These are phyloP conservation scores for Oryzias curvinotus DNA, from an alignment of 2,113 vertebrate species.

Conservation along the genomic window DNA sequence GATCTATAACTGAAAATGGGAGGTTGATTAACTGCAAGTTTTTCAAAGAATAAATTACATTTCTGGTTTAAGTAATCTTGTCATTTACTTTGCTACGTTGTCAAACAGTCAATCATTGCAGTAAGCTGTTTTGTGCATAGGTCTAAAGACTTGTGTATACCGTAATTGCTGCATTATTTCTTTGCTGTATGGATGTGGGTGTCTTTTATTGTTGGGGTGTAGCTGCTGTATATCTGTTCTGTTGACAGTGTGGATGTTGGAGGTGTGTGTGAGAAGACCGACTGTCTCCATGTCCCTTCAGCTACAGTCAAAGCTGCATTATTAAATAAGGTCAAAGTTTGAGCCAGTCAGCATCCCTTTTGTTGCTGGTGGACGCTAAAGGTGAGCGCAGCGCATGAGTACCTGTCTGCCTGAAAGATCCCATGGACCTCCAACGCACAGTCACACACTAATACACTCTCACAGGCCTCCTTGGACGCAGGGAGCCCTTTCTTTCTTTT, in stretches of 20 bases:
- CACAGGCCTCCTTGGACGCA: constrained; percentile 57
- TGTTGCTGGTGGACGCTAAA: constrained; percentile 52
- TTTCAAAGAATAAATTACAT: too few species aligned
- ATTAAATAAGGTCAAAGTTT: constrained; percentile 46
- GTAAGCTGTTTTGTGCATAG: constrained; percentile 13
- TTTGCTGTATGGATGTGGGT: constrained; percentile 45
- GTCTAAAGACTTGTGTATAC: constrained; percentile 5
- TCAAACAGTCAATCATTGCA: constrained; percentile 17
- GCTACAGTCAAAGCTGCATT: constrained; percentile 34
- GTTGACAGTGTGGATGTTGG: constrained; percentile 13
- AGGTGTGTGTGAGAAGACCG: constrained; percentile 41
- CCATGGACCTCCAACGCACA: constrained; percentile 58
- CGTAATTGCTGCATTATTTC: constrained; percentile 34
- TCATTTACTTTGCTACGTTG: not conserved
- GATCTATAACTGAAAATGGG: too few species aligned
- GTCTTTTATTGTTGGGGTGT: constrained; percentile 59
- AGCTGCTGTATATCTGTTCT: constrained; percentile 29
- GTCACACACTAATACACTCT: constrained; percentile 46
- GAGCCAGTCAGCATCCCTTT: constrained; percentile 40
- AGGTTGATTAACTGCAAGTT: too few species aligned
- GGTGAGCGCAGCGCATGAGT: constrained; percentile 64
- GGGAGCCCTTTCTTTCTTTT: constrained; percentile 68
- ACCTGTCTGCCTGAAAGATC: constrained; percentile 71
- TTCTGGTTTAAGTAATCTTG: not conserved
- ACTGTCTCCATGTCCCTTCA: constrained; percentile 26